A percentile compares a stretch with the other conserved stretches of the same genome.
Conservation (phyloP, 2,113 vertebrate species). For the Dipodomys spectabilis region DNA sequence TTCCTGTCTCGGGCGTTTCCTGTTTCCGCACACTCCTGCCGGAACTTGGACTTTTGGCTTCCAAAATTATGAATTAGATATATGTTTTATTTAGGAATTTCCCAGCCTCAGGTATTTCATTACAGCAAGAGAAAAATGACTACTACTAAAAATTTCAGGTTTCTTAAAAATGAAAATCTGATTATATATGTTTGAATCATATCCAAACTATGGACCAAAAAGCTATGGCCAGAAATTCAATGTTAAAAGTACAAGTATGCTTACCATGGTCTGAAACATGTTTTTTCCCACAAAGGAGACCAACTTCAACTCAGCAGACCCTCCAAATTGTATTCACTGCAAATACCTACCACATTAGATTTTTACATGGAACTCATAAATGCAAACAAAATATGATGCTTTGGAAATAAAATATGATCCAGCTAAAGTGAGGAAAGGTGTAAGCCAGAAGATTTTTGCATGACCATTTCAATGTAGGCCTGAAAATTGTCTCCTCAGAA, state of each 20-base stretch:
- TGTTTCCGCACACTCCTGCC: not conserved
- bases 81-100: not conserved
- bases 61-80: not conserved
- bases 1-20: not conserved
- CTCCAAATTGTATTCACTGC: not conserved
- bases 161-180: slow-evolving; percentile 26
- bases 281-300: no score
- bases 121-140: not conserved
- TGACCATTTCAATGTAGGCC: not conserved
- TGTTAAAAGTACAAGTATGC: not conserved
- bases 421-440: not conserved
- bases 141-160: not conserved
- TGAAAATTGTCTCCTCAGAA: not conserved
- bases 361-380: not conserved
- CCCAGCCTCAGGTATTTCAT: not conserved
- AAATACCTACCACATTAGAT: not conserved
- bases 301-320: no score
- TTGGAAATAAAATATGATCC: not conserved
- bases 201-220: not conserved
- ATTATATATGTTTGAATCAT: not conserved
- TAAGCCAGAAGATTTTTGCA: not conserved
- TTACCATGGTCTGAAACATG: not conserved
- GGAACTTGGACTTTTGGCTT: not conserved
- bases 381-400: not conserved
- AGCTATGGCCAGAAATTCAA: no score